These are phyloP conservation scores for Mungos mungo DNA, from an alignment of 2,113 vertebrate genomes.

Conservation along the genomic window DNA sequence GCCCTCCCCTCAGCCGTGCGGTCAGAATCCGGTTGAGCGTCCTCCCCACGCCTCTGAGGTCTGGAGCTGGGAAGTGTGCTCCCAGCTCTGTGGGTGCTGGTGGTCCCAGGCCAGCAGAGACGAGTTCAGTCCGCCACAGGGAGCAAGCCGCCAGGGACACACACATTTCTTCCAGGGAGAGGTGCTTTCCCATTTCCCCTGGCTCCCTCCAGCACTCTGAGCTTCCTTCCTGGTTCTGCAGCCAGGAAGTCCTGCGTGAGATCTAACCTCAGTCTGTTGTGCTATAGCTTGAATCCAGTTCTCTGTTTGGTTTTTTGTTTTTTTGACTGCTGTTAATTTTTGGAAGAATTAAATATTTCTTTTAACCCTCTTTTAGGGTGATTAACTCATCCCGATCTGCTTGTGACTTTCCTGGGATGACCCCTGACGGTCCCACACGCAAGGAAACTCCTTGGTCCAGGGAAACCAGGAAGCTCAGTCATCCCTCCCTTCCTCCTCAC, in stretches of 20 bases:
- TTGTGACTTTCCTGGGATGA: neutral
- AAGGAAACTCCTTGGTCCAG: neutral
- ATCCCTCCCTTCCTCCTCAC: fast-evolving
- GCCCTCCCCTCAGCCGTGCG: neutral
- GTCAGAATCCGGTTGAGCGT: neutral
- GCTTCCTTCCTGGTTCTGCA: neutral
- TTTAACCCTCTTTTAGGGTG: neutral
- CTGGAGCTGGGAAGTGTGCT: neutral
- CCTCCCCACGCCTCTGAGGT: neutral
- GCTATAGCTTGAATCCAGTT: neutral
- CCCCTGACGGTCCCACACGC: neutral
- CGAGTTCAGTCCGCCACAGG: neutral
- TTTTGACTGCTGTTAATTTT: neutral
- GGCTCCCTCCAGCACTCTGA: neutral
- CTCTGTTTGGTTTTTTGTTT: neutral
- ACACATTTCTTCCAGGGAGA: neutral
- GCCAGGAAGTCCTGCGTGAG: neutral
- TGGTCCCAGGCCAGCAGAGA: neutral
- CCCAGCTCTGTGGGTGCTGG: neutral
- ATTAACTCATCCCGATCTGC: neutral
- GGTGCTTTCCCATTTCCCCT: fast-evolving
- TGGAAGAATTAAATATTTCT: neutral
- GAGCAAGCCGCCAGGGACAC: neutral
- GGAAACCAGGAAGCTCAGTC: neutral
- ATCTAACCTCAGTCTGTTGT: neutral